Evolutionary conservation across 2,797 vertebrate genomes (phyloP), one percentile per base, ranked within the genome.

Genomic region (Gymnothorax javanicus): DNA sequence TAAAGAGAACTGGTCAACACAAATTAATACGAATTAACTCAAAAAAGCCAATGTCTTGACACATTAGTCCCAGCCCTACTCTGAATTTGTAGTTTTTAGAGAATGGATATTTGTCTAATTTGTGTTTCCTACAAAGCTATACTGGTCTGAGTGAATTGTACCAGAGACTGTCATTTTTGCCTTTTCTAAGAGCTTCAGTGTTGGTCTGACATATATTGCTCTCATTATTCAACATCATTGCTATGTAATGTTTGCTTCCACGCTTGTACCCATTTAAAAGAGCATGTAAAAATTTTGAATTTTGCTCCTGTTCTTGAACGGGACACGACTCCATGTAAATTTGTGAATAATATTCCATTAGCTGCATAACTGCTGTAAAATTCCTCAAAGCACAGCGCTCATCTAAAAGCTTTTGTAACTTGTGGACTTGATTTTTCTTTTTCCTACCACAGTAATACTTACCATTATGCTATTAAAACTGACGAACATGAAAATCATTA

Each of bases 391-490:
- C 93, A 94, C 94, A 94, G 93, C 6, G 86, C 86, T 86, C 91
- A 89, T 89, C 59, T 4, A 69, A 43, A 86, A 86, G 91, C 90
- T 86, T 94, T 93, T 93, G 93, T 94, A 93, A 93, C 91, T 86
- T 87, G 92, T 94, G 89, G 90, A 94, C 90, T 93, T 89, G 87
- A 93, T 89, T 64, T 84, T 92, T 94, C 95, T 96, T 92, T 94
- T 96, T 95, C 95, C 94, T 95, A 95, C 93, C 93, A 91, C 89
- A 93, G 92, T 93, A 89, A 90, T 89, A 90, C 88, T 86, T 75
- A 88, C 91, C 93, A 92, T 95, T 92, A 94, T 87, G 93, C 93
- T 94, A 94, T 93, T 93, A 94, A 96, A 90, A 91, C 84, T 91
- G 87, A 86, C 50, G 87, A 91, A 88, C 88, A 81, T 71, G 86